Base-by-base conservation (phyloP, 1,140 invertebrate genomes). In the Pseudomyrmex sp. region DNA sequence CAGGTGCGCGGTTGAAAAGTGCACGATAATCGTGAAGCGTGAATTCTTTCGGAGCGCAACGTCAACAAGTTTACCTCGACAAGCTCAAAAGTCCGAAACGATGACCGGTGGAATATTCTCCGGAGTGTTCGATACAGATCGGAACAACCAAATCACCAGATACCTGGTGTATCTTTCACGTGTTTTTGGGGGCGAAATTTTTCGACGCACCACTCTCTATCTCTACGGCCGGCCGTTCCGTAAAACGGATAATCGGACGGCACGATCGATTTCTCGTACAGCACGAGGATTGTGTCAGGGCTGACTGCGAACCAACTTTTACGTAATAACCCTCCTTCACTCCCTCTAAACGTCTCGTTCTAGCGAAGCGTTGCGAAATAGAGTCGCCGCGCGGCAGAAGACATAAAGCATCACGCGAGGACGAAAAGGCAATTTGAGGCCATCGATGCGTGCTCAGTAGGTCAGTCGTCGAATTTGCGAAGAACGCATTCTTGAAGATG, bases 231-330 rank as follows among this genome's bases (percentile, higher is more conserved):
- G 68, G 46, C 10, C 72, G 50, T 63, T 52, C 46, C 63, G 65
- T 72, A 50, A 56, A 74, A 76, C 69, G 69, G 84, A 35, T 59
- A 72, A 87, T 88, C 87, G 72, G 58, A 20, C n/a, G 63, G 44
- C 13, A 58, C 59, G 86, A 87, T 88, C 87, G 86, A 82, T 82
- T 52, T 73, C 54, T 35, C 35, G 35, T 20, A 50, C 46, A 54
- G 74, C 69, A 23, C 56, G 83, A 72, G 58, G 70, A 85, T 82
- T 66, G 83, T 87, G 85, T 85, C 82, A 85, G 87, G 68, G 77
- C 72, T 82, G 76, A 63, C 70, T 52, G 20, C 69, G 73, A 68
- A 61, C 35, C 68, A 62, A 68, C 65, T 80, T 77, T 88, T 88
- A 87, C 87, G 87, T 87, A 88, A 88, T 72, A 59, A 63, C 26